Evolutionary conservation across 2,888 invertebrate genomes (phyloP).

Genomic region (Orthosia gothica): DNA sequence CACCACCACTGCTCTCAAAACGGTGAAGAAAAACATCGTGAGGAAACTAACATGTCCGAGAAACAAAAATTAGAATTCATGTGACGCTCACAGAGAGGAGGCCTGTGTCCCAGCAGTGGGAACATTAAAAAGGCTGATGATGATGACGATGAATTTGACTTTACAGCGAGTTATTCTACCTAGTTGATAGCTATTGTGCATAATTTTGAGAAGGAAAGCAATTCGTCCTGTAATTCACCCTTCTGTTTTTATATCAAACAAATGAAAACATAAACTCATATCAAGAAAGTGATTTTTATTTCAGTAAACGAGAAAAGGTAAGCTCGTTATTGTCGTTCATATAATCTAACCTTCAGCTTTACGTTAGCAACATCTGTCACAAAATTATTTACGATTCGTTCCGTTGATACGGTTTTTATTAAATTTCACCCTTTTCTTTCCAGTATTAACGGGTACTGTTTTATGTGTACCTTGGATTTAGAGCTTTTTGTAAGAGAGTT

Average conservation of each 20-base stretch:
- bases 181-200: background rate
- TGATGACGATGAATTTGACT: too few relatives aligned
- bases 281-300: conserved; percentile 33
- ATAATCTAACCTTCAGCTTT: conserved; percentile 43
- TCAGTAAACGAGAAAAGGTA: conserved; percentile 44
- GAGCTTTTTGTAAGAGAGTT: background rate
- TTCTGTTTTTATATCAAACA: conserved; percentile 6
- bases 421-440: conserved; percentile 57
- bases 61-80: too few relatives aligned
- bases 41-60: too few relatives aligned
- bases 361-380: conserved; percentile 57
- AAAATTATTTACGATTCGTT: conserved; percentile 58
- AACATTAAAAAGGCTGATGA: too few relatives aligned
- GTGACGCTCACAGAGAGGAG: too few relatives aligned
- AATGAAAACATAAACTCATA: conserved; percentile 20
- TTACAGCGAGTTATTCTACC: background rate
- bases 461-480: conserved; percentile 27
- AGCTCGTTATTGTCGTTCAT: conserved; percentile 23
- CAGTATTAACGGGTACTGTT: conserved; percentile 20
- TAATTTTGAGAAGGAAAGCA: background rate
- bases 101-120: too few relatives aligned
- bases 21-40: too few relatives aligned
- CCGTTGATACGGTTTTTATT: conserved; percentile 58
- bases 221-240: background rate
- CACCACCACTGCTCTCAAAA: too few relatives aligned